Evolutionary conservation across 2,888 invertebrate species (phyloP), one percentile per base, ranked within the genome.

Genomic region (Nemotelus nigrinus): DNA sequence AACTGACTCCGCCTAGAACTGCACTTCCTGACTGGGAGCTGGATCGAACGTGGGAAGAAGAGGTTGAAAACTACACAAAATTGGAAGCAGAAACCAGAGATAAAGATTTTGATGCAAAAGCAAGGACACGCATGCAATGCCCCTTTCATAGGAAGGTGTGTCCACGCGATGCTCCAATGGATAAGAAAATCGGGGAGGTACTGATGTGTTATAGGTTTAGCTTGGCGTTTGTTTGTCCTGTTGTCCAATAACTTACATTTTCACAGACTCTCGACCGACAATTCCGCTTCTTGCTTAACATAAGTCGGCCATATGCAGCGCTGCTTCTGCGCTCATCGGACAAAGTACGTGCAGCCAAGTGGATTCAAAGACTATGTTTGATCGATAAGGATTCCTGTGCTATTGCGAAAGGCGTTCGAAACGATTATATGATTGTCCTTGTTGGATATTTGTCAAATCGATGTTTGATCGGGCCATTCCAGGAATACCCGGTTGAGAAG

Each of bases 351-450:
- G 87, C 87, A 1, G 88, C 88, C 1, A 83, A 87, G 3, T 90
- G 90, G 90, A 82, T 89, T 47, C 88, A 89, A 82, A 86, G 86
- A n/a, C 83, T 90, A 3, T 89, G 89, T 64, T 85, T 88, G 3
- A 85, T 90, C 44, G 84, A 86, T 39, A 86, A 86, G 8, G 82
- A 82, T 1, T 80, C 84, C 2, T 89, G 90, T 81, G 85, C 87
- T 0, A 85, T 86, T 57, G 88, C 89, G 88, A 88, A 88, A 81
- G 88, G 87, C 2, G 85, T 89, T n/a, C 84, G 90, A 39, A 90
- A 90, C 81, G 89, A 90, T 82, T 90, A 90, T 81, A 88, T 89
- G 80, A 89, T 89, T 85, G 87, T 88, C 2, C 82, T 90, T 2
- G 81, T 88, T 76, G 89, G 89, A 3, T 81, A 89, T 82, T 82